Conservation (phyloP, 1,140 invertebrate genomes). For the Drosophila albomicans region DNA sequence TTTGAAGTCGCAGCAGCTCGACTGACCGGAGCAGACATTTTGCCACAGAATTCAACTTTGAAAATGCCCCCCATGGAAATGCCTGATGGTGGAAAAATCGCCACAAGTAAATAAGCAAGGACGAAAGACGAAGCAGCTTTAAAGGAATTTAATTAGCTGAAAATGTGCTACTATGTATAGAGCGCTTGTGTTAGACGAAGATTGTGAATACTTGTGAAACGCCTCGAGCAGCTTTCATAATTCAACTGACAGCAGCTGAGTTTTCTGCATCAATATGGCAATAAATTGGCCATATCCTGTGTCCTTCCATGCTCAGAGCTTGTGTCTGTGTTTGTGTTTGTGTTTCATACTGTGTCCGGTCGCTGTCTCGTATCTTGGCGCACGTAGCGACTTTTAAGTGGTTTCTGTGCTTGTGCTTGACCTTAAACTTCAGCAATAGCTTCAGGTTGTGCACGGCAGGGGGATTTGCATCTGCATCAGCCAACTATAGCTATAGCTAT, state of each 20-base stretch:
- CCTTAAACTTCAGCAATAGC: slow-evolving; percentile 71
- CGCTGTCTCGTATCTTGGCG: slow-evolving; percentile 13
- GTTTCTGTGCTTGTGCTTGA: slow-evolving; percentile 63
- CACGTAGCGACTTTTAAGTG: slow-evolving; percentile 69
- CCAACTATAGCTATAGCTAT: too few species aligned
- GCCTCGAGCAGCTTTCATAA: slow-evolving; percentile 63
- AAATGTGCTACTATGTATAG: neutral
- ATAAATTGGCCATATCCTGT: slow-evolving; percentile 54
- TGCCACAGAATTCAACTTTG: slow-evolving; percentile 45
- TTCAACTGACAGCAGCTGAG: slow-evolving; percentile 70
- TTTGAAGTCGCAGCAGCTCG: slow-evolving; percentile 59
- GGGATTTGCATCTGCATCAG: slow-evolving; percentile 36
- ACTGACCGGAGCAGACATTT: neutral
- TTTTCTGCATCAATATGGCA: slow-evolving; percentile 72
- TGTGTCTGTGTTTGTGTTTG: neutral
- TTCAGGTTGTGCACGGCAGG: neutral
- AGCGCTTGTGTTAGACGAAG: neutral
- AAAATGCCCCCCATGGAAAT: slow-evolving; percentile 36
- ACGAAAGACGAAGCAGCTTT: neutral
- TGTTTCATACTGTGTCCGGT: slow-evolving; percentile 20
- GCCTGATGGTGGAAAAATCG: neutral
- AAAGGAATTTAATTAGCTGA: slow-evolving; percentile 40
- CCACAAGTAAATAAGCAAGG: neutral
- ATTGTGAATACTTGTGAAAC: neutral
- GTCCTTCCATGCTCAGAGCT: neutral